phyloP scores from a whole-genome alignment of 2,888 invertebrate genomes.

The Odontomyia ornata region DNA sequence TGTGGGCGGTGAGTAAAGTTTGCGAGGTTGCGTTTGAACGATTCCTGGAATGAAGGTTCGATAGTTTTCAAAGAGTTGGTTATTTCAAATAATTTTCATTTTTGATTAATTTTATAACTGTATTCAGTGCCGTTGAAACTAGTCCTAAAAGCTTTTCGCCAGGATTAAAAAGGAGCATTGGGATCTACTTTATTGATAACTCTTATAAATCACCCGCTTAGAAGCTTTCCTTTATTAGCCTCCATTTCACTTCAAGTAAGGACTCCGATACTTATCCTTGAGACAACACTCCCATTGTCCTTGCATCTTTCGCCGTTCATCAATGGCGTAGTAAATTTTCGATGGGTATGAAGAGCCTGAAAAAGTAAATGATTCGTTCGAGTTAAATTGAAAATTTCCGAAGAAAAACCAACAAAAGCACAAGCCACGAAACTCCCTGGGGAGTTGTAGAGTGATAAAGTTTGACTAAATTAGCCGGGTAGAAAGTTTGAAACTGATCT shows the following conservation, averaged over 20 bases:
- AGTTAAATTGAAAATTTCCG: slow-evolving; percentile 48
- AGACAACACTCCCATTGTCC: slow-evolving; percentile 15
- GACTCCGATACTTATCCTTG: background rate
- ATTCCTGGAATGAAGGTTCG: background rate
- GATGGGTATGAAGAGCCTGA: background rate
- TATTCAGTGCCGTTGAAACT: too few relatives aligned
- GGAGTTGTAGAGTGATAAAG: slow-evolving; percentile 47
- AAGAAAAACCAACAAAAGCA: slow-evolving; percentile 46
- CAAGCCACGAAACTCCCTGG: slow-evolving; percentile 27
- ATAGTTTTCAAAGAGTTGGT: background rate
- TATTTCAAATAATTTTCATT: too few relatives aligned
- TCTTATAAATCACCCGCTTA: too few relatives aligned
- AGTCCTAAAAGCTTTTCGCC: too few relatives aligned
- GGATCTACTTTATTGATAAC: too few relatives aligned
- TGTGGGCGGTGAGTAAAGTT: background rate
- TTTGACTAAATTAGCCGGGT: slow-evolving; percentile 50
- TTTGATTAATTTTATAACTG: too few relatives aligned
- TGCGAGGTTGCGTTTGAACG: background rate
- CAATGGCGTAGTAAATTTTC: slow-evolving; percentile 11
- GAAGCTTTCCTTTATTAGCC: too few relatives aligned
- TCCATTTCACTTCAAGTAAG: too few relatives aligned
- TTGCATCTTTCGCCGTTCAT: slow-evolving; percentile 26
- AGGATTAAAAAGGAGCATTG: too few relatives aligned
- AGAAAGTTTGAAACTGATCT: slow-evolving; percentile 50
- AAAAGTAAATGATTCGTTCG: slow-evolving; percentile 35